Evolutionary conservation across 2,797 vertebrate species (phyloP), one percentile per base, ranked within the genome.

Genomic region (Percopsis omiscomaycus): DNA sequence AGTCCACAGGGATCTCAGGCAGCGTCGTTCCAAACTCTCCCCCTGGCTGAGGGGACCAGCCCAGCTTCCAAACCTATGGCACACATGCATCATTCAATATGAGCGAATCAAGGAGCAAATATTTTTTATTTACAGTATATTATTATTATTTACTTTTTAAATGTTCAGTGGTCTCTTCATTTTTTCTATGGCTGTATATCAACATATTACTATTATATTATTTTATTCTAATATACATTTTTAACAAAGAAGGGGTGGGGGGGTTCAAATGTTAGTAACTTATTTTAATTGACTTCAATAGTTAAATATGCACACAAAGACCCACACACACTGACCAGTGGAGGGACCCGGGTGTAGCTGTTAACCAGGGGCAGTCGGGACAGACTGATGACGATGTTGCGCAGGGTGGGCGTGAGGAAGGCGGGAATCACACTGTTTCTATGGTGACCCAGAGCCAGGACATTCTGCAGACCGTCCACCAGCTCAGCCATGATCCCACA

Each of bases 1-100:
- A 98, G 87, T 99, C 97, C 37, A 98, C 95, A 0, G 98, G 97
- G 66, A 98, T 98, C 92, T 99, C 97, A 2, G 97, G 97, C 71
- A 98, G 91, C 2, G 90, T 87, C 6, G 97, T 98, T 64, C 95
- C 91, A 0, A 96, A 98, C 60, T 98, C 95, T 78, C 97, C 98
- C 69, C 89, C 92, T 2, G 92, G 93, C 72, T 91, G 94, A 68
- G 97, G 97, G 55, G 95, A 96, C 98, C 98, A 99, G 65, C 98
- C 98, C 61, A 99, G 86, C 83, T 96, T 99, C 98, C 98, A 99
- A 44, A 99, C 96, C 98, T 99, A 58, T 68, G 59, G 71, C 62
- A 68, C 1, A 4, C 37, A 29, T n/a, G 13, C 11, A 61, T 30
- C 15, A 42, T 16, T 49, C 52, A 11, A 48, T 14, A 14, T 13